Evolutionary conservation across 2,888 invertebrate species (phyloP), one percentile per base, ranked within the genome.

Genomic region (Crocallis elinguaria): DNA sequence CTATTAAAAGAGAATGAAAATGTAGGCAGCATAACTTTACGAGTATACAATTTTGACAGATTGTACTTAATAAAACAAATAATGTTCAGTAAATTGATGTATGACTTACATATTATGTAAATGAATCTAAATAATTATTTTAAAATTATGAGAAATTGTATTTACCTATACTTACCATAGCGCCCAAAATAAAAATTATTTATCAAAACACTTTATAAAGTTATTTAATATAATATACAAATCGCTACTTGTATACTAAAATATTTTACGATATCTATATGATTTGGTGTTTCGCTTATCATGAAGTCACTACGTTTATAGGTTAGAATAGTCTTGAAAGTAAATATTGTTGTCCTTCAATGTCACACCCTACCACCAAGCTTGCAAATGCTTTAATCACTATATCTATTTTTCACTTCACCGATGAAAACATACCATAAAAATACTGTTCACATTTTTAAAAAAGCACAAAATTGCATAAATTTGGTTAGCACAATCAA

Each of bases 261-360:
- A 29, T 3, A 27, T 12, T 11, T 12, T 17, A 19, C 2, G 7
- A 17, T 19, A 9, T 14, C 11, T 37, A 19, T 29, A 17, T 19
- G 12, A 30, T 49, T 59, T 60, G 49, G 51, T 56, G 57, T 62
- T 53, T 56, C 32, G 19, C 36, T 41, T 49, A 38, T 16, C 17
- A 25, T 27, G 37, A 49, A 55, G 39, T 50, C 32, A 42, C 42
- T 56, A 49, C 8, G 12, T 43, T 46, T 49, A 33, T 38, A 35
- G 56, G 57, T 52, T 60, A 58, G 36, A 58, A 37, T 42, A 19
- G 36, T 52, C 32, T 37, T 4, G 30, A 33, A 58, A 54, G 63
- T 63, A 53, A 60, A 63, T 64, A 67, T 60, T 57, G 56, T 55
- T 59, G 49, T 51, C 59, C 45, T 59, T 65, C 46, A 65, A 59